Evolutionary conservation across 2,113 vertebrate genomes (phyloP).

Genomic region (Hippocampus mohnikei): DNA sequence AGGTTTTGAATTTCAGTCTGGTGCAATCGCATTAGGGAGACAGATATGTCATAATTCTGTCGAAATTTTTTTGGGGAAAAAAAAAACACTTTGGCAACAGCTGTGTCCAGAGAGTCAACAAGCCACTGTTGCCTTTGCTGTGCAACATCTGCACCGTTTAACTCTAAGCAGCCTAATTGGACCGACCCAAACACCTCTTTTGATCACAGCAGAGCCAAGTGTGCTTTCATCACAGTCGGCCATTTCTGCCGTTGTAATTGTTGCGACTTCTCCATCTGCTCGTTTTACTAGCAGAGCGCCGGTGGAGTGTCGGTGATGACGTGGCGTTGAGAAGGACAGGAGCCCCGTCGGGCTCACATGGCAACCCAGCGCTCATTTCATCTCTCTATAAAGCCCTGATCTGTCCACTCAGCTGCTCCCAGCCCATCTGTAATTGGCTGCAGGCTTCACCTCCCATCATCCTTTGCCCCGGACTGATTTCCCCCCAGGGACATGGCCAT

Average conservation of each 20-base stretch:
- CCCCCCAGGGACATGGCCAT: conserved; percentile 70
- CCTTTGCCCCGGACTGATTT: conserved; percentile 74
- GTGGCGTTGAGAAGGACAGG: neutral
- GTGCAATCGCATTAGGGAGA: conserved; percentile 26
- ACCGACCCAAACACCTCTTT: conserved; percentile 45
- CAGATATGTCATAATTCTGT: conserved; percentile 45
- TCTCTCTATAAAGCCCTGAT: conserved; percentile 48
- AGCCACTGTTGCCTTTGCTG: conserved; percentile 43
- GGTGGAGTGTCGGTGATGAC: neutral
- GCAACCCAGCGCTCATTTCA: conserved; percentile 43
- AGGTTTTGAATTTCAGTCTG: conserved; percentile 31
- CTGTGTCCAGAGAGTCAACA: conserved; percentile 34
- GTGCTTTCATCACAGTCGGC: conserved; percentile 12
- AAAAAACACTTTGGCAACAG: conserved; percentile 56
- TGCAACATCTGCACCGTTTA: conserved; percentile 63
- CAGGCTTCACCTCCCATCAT: conserved; percentile 73
- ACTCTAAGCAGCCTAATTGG: conserved; percentile 61
- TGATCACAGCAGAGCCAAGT: conserved; percentile 38
- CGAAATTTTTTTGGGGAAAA: conserved; percentile 41
- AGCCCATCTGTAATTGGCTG: conserved; percentile 70
- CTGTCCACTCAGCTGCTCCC: conserved; percentile 48
- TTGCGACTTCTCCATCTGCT: conserved; percentile 5
- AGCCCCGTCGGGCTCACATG: conserved; percentile 13
- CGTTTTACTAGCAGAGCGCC: neutral
- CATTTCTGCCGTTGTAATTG: conserved; percentile 1